These are phyloP conservation scores for Harpalus rufipes DNA, from an alignment of 2,888 invertebrate genomes.

Conservation along the genomic window DNA sequence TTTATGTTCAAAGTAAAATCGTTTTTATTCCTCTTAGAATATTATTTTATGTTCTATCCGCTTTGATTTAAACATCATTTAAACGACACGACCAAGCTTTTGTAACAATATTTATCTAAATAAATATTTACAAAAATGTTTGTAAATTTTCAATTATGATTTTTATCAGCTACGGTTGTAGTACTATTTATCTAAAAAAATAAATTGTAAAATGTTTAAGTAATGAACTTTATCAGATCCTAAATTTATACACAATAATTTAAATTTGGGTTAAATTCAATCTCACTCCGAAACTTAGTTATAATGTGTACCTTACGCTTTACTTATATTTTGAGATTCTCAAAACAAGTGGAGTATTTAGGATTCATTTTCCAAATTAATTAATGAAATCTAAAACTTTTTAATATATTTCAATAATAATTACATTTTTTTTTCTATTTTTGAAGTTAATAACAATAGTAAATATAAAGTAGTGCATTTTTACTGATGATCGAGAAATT, in stretches of 20 bases:
- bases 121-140: background rate
- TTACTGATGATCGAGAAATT: too few relatives aligned
- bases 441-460: too few relatives aligned
- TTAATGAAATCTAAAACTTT: too few relatives aligned
- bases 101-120: background rate
- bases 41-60: background rate
- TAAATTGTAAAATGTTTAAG: background rate
- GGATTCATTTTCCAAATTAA: too few relatives aligned
- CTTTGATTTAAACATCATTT: background rate
- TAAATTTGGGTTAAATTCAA: background rate
- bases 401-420: too few relatives aligned
- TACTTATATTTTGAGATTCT: background rate
- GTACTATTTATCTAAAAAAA: background rate
- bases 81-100: background rate
- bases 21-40: background rate
- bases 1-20: background rate
- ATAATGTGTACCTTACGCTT: conserved; percentile 2
- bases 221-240: background rate
- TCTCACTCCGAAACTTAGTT: background rate
- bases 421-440: too few relatives aligned
- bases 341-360: too few relatives aligned
- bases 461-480: too few relatives aligned
- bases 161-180: background rate
- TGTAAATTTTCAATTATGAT: background rate
- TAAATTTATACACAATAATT: background rate